phyloP scores from a whole-genome alignment of 1,140 invertebrate species.

The Sminthurides bifidus region DNA sequence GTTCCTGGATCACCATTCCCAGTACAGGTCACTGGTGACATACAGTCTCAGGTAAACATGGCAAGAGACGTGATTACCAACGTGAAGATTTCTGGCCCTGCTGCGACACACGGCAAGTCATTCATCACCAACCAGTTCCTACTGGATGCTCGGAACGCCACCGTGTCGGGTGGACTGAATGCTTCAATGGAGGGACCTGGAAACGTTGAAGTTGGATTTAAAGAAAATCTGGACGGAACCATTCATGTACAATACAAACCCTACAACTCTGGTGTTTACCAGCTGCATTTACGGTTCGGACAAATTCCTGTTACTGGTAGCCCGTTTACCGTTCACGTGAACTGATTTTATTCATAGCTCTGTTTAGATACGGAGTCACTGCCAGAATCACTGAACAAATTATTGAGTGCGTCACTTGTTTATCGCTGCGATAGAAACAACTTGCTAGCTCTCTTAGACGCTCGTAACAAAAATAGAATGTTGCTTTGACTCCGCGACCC shows the following conservation, averaged over 20 bases:
- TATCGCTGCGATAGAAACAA: too few species aligned
- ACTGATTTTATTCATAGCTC: too few species aligned
- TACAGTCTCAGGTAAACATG: constrained; percentile 5
- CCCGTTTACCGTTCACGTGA: constrained; percentile 27
- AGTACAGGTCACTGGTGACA: constrained; percentile 24
- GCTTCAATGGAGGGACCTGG: constrained; percentile 32
- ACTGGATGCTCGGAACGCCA: constrained; percentile 25
- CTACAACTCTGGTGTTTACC: constrained; percentile 25
- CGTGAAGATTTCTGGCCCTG: constrained; percentile 23
- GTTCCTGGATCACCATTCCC: constrained; percentile 26
- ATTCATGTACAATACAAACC: constrained; percentile 30
- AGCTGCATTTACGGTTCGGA: constrained; percentile 29
- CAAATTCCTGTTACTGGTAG: constrained; percentile 22
- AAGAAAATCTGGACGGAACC: constrained; percentile 28
- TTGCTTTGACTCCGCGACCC: too few species aligned
- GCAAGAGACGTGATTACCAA: constrained; percentile 17
- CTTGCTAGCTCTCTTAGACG: too few species aligned
- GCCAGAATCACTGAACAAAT: too few species aligned
- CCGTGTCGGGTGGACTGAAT: constrained; percentile 28
- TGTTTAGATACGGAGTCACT: too few species aligned
- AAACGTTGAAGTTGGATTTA: constrained; percentile 31
- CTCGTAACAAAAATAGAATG: too few species aligned
- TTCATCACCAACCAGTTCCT: constrained; percentile 31
- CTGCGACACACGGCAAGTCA: constrained; percentile 21
- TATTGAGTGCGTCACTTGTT: too few species aligned